Conservation (phyloP, 2,888 invertebrate species). For the Hetaerina titia region DNA sequence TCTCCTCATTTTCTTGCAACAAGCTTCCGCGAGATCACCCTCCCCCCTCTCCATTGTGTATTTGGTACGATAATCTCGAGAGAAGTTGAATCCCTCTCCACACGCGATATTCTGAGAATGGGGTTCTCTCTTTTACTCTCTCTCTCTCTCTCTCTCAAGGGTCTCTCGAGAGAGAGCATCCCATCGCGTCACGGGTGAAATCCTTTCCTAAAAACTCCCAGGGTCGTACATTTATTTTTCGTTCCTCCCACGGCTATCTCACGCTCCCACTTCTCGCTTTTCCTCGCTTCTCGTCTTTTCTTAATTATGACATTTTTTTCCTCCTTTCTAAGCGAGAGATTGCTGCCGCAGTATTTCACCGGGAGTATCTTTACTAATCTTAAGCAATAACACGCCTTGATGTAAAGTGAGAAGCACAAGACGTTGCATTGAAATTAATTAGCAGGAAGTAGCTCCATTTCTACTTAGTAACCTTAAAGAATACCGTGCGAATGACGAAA, state of each 20-base stretch:
- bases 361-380: neutral
- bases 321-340: neutral
- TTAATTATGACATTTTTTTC: constrained; percentile 7
- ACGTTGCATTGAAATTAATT: neutral
- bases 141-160: neutral
- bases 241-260: neutral
- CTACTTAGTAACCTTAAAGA: no score
- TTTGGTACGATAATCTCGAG: neutral
- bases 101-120: neutral
- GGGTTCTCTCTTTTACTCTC: neutral
- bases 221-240: neutral
- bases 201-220: neutral
- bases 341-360: neutral
- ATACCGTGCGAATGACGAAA: no score
- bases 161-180: neutral
- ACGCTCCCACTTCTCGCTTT: neutral
- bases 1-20: constrained; percentile 16
- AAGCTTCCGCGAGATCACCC: neutral
- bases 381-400: neutral
- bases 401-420: neutral
- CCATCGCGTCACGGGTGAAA: neutral
- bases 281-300: neutral
- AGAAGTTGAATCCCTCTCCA: neutral
- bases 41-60: neutral
- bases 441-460: no score